Percentiles rank a stretch among this genome's conserved stretches.
These are phyloP conservation scores for Enteromius fasciolatus DNA, from an alignment of 2,797 vertebrate genomes.

Conservation along the genomic window DNA sequence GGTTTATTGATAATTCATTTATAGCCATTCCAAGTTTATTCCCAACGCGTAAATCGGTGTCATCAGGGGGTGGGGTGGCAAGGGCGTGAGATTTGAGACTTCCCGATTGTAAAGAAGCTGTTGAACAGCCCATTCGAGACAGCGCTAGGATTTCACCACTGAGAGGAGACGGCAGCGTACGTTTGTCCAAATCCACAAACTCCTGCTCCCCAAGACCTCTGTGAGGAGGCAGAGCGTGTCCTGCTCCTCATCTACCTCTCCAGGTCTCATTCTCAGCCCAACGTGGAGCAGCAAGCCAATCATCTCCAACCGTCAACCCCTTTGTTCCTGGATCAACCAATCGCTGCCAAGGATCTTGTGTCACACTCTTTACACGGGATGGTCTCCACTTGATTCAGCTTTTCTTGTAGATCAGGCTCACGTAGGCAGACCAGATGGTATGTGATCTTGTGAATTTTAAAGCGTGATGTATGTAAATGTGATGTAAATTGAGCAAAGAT, in stretches of 20 bases:
- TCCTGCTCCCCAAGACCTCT: conserved; percentile 50
- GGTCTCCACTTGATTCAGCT: conserved; percentile 45
- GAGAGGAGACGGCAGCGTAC: conserved; percentile 21
- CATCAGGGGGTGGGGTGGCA: conserved; percentile 41
- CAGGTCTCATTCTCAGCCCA: conserved; percentile 56
- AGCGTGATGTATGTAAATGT: conserved; percentile 54
- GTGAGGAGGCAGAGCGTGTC: conserved; percentile 48
- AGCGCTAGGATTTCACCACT: conserved; percentile 33
- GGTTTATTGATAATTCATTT: conserved; percentile 69
- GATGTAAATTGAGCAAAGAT: conserved; percentile 51
- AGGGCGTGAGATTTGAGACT: conserved; percentile 22
- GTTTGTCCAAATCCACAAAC: conserved; percentile 42
- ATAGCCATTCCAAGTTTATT: conserved; percentile 66
- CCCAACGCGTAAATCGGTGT: conserved; percentile 47
- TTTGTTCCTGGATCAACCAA: conserved; percentile 33
- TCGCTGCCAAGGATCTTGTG: conserved; percentile 37
- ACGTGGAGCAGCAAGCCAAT: conserved; percentile 52
- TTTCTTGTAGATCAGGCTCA: conserved; percentile 42
- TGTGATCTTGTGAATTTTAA: conserved; percentile 50
- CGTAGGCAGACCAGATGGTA: conserved; percentile 43
- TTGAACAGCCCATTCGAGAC: conserved; percentile 20
- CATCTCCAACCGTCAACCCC: conserved; percentile 42
- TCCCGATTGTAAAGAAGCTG: conserved; percentile 34
- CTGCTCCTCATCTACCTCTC: conserved; percentile 64
- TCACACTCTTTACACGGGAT: conserved; percentile 43